These are phyloP conservation scores for Anthonomus grandis DNA, from an alignment of 1,140 invertebrate species.

Conservation along the genomic window DNA sequence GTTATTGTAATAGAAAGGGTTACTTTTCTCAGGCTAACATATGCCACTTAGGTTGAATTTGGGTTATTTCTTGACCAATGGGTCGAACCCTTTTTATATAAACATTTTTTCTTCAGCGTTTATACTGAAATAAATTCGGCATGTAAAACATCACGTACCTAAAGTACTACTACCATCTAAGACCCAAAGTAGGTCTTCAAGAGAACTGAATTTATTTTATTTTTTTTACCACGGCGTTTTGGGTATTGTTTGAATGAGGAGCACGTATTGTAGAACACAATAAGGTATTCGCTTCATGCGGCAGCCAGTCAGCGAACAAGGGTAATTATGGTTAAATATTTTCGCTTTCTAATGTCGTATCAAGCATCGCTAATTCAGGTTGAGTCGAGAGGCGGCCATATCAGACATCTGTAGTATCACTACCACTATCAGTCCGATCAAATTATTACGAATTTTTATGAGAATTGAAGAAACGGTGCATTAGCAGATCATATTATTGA, in stretches of 20 bases:
- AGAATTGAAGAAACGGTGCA: too few species aligned
- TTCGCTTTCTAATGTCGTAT: conserved; percentile 43
- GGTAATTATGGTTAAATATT: conserved; percentile 45
- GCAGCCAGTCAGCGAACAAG: conserved; percentile 34
- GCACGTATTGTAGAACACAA: conserved; percentile 28
- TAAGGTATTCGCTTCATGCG: conserved; percentile 28
- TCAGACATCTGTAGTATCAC: conserved; percentile 22
- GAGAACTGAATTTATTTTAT: conserved; percentile 11
- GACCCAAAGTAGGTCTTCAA: conserved; percentile 19
- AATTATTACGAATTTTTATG: too few species aligned
- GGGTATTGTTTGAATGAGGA: conserved; percentile 24
- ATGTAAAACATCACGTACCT: too few species aligned
- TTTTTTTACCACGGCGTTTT: conserved; percentile 12
- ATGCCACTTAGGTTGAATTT: too few species aligned
- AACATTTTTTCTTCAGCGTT: too few species aligned
- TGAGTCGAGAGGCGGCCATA: conserved; percentile 26
- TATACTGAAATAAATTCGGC: too few species aligned
- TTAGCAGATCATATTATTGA: too few species aligned
- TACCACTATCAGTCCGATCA: too few species aligned
- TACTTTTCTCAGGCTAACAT: too few species aligned
- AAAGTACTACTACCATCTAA: too few species aligned
- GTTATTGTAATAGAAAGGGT: conserved; percentile 3
- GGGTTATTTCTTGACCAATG: too few species aligned
- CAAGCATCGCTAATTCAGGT: conserved; percentile 35
- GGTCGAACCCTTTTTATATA: too few species aligned